Conservation (phyloP, 2,888 invertebrate species). For the Phyto melanocephala region DNA sequence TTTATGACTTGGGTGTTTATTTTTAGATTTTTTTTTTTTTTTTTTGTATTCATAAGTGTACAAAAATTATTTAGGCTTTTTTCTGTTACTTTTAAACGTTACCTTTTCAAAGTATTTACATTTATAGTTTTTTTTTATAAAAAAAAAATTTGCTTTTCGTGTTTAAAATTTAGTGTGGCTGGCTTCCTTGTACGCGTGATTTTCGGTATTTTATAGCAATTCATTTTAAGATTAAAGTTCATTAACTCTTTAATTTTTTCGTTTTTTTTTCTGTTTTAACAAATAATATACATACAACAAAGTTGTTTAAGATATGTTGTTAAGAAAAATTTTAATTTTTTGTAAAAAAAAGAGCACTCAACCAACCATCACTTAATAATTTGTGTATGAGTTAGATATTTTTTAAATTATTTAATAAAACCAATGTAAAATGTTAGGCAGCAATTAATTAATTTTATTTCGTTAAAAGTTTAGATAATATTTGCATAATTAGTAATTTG, state of each 20-base stretch:
- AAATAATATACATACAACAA: background rate
- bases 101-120: background rate
- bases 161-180: background rate
- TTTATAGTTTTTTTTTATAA: background rate
- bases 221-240: constrained; percentile 54
- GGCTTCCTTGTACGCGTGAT: constrained; percentile 33
- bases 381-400: background rate
- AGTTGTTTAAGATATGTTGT: constrained; percentile 21
- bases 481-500: background rate
- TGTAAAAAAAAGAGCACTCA: constrained; percentile 1
- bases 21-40: background rate
- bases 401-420: background rate
- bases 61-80: background rate
- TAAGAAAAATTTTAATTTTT: constrained; percentile 4
- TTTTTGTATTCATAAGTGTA: background rate
- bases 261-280: background rate
- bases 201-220: background rate
- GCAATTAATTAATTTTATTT: too few species aligned
- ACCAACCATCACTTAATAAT: constrained; percentile 43
- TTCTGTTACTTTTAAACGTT: background rate
- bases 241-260: constrained; percentile 40
- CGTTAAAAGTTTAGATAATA: too few species aligned
- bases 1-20: background rate
- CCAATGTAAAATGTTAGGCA: background rate
- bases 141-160: background rate